Conservation (phyloP, 2,113 vertebrate species). For the Seriola aureovittata region DNA sequence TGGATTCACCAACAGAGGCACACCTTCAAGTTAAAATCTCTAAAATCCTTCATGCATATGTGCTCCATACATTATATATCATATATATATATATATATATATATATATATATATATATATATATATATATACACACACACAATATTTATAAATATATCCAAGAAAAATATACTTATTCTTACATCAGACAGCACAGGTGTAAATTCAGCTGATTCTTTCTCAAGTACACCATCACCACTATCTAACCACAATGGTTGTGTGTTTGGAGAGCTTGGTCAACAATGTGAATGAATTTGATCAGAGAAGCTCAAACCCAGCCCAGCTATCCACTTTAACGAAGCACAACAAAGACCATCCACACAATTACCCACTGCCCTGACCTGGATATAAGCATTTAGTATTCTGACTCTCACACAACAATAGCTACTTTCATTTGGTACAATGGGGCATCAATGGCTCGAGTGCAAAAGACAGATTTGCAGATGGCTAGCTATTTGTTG, state of each 20-base stretch:
- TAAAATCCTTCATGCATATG: constrained; percentile 30
- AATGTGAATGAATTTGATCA: constrained; percentile 34
- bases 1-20: constrained; percentile 34
- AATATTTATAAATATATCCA: constrained; percentile 48
- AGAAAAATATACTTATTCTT: constrained; percentile 51
- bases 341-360: constrained; percentile 21
- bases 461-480: background rate
- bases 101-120: background rate
- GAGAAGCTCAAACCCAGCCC: constrained; percentile 13
- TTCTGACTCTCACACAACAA: constrained; percentile 13
- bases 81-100: constrained; percentile 20
- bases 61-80: constrained; percentile 20
- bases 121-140: background rate
- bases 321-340: constrained; percentile 20
- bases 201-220: constrained; percentile 1
- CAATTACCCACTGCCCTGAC: background rate
- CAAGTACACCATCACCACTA: constrained; percentile 8
- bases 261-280: constrained; percentile 15
- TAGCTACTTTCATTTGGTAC: constrained; percentile 32
- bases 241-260: constrained; percentile 1
- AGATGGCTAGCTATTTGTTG: background rate
- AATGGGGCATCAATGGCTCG: constrained; percentile 14
- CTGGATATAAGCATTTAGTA: constrained; percentile 4
- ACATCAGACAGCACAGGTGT: constrained; percentile 27
- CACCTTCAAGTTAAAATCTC: constrained; percentile 26